Evolutionary conservation across 1,140 invertebrate species (phyloP), one percentile per base, ranked within the genome.

Genomic region (Pseudomyrmex sp.): DNA sequence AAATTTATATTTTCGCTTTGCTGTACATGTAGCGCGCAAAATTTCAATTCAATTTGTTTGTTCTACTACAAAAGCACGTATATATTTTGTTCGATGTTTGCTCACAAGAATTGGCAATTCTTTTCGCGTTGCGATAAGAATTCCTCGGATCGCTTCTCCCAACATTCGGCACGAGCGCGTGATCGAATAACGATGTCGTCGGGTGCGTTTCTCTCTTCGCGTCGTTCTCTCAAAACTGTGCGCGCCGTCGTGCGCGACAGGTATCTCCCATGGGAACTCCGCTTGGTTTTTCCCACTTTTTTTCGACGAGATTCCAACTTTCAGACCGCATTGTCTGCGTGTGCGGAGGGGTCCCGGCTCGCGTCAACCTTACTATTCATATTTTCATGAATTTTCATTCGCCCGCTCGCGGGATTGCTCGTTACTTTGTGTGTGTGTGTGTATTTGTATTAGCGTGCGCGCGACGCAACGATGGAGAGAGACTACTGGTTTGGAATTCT

Each of bases 301-400:
- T 59, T 72, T 20, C 65, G n/a, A 77, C 74, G 54, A 46, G n/a
- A 76, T 59, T n/a, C 50, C 46, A 23, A 63, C 58, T 76, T 65
- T 63, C 23, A 59, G 61, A 56, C 63, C 13, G 50, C 63, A 35
- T 68, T 18, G 48, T 75, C 35, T 63, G 35, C 44, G 23, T 4
- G 74, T 63, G 35, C 35, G 5, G n/a, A 48, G 74, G 26, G 13
- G 26, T 76, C 58, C 26, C 4, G 10, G 10, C 73, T 65, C 54
- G 1, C 9, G 59, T 15, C 18, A 70, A 72, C 88, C 88, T 92
- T 93, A 91, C 91, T 93, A 93, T 93, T 93, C 92, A 92, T 92
- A 89, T 86, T 92, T 91, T 92, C 92, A 93, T 94, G 92, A 93
- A 93, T 94, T 93, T 93, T 93, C 90, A 92, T 92, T 77, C 83